Conservation (phyloP, 2,888 invertebrate species). For the Limnephilus auricula region DNA sequence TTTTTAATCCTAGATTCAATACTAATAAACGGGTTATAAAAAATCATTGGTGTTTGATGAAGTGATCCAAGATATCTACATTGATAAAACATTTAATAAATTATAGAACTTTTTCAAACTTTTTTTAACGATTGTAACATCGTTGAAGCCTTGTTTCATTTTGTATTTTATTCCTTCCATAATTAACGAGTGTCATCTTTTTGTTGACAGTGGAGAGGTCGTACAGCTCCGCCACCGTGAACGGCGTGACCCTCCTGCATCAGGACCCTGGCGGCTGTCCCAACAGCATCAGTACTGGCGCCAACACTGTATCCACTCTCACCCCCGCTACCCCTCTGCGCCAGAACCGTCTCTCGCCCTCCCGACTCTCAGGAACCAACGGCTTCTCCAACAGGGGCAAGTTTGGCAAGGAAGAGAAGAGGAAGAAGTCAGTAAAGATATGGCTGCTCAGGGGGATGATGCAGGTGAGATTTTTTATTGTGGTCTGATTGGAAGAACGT, state of each 20-base stretch:
- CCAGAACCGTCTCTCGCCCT: slow-evolving; percentile 69
- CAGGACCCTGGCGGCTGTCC: slow-evolving; percentile 60
- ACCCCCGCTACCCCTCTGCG: slow-evolving; percentile 71
- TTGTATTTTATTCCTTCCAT: no score
- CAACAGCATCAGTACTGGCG: background rate
- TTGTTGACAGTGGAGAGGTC: slow-evolving; percentile 72
- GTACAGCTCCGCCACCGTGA: slow-evolving; percentile 69
- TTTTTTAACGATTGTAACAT: no score
- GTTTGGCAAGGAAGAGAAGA: slow-evolving; percentile 63
- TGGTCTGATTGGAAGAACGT: no score
- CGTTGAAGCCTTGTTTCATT: no score
- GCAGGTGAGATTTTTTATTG: slow-evolving; percentile 67
- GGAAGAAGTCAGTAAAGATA: slow-evolving; percentile 69
- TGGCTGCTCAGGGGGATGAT: slow-evolving; percentile 71
- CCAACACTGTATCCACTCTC: slow-evolving; percentile 70
- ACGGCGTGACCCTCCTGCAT: slow-evolving; percentile 67
- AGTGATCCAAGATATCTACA: no score
- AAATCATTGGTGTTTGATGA: no score
- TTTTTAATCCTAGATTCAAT: no score
- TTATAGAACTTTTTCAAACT: no score
- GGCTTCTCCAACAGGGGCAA: slow-evolving; percentile 62
- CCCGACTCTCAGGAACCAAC: slow-evolving; percentile 61
- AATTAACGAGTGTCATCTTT: slow-evolving; percentile 43
- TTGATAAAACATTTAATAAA: no score
- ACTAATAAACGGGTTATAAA: no score